A percentile compares a stretch with the other conserved stretches of the same genome.
Evolutionary conservation across 1,140 invertebrate species (phyloP).

Genomic region (Whitmania pigra): DNA sequence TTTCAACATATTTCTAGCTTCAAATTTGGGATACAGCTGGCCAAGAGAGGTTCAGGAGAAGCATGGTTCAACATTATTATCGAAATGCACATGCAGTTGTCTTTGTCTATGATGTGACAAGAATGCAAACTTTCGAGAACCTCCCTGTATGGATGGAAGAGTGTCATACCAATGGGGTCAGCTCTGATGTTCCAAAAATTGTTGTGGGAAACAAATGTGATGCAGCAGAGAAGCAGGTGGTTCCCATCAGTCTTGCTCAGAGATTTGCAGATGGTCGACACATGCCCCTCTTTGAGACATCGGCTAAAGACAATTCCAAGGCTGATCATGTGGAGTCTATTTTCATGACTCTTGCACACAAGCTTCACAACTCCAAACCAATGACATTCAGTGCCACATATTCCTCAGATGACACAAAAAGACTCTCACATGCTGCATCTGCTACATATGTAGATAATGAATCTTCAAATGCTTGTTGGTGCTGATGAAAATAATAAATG

Average conservation of each 20-base stretch:
- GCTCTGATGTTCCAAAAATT: conserved; percentile 56
- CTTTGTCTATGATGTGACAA: conserved; percentile 90
- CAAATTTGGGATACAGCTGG: conserved; percentile 98
- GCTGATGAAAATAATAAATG: too few relatives aligned
- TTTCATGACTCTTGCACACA: conserved; percentile 66
- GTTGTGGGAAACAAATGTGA: conserved; percentile 53
- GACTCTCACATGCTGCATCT: too few relatives aligned
- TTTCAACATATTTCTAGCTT: conserved; percentile 56
- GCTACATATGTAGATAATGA: too few relatives aligned
- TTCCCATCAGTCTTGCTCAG: conserved; percentile 53
- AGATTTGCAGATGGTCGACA: conserved; percentile 59
- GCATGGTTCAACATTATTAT: conserved; percentile 87
- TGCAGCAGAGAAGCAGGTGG: conserved; percentile 45
- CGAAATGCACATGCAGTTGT: conserved; percentile 92
- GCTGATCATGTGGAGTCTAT: conserved; percentile 68
- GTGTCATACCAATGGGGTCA: conserved; percentile 56
- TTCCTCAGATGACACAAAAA: neutral
- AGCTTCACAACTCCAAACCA: conserved; percentile 32
- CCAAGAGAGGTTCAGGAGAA: conserved; percentile 79
- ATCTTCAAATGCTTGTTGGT: too few relatives aligned
- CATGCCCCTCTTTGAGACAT: conserved; percentile 70
- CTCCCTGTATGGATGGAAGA: conserved; percentile 76
- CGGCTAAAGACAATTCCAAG: conserved; percentile 60
- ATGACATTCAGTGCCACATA: conserved; percentile 17
- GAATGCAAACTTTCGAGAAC: conserved; percentile 82